These are phyloP conservation scores for Macroramphosus scolopax DNA, from an alignment of 2,797 vertebrate genomes.

Conservation along the genomic window DNA sequence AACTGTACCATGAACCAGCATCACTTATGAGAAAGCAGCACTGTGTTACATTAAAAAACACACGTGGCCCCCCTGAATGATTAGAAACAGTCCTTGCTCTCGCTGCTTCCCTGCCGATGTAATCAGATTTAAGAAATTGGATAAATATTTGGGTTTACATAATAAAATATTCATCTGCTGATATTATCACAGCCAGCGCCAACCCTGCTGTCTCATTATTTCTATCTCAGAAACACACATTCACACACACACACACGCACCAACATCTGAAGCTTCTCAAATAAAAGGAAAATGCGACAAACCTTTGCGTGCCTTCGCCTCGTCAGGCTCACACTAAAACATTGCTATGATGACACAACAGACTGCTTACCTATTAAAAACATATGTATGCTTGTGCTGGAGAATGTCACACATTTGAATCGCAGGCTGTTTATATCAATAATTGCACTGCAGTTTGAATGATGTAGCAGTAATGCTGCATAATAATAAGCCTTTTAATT, in stretches of 20 bases:
- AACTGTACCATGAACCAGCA: not conserved
- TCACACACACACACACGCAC: too few species aligned
- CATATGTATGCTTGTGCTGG: too few species aligned
- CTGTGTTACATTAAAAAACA: constrained; percentile 3
- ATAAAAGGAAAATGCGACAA: not conserved
- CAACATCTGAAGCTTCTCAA: not conserved
- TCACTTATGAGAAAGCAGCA: not conserved
- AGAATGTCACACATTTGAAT: not conserved
- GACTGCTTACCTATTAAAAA: not conserved
- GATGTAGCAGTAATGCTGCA: constrained; percentile 5
- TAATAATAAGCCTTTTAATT: too few species aligned
- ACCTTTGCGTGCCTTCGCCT: not conserved
- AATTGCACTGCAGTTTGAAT: constrained; percentile 3
- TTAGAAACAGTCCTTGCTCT: constrained; percentile 2
- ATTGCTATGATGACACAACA: not conserved
- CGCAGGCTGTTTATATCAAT: not conserved
- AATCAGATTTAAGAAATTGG: constrained; percentile 13
- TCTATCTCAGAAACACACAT: too few species aligned
- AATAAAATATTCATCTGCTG: constrained; percentile 6
- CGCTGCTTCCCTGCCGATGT: constrained; percentile 1
- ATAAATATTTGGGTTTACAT: constrained; percentile 10
- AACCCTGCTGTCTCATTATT: constrained; percentile 10
- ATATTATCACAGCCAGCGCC: constrained; percentile 21
- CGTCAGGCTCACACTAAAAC: too few species aligned
- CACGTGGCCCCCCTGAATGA: not conserved